Evolutionary conservation across 2,113 vertebrate species (phyloP).

Genomic region (Polypterus senegalus): DNA sequence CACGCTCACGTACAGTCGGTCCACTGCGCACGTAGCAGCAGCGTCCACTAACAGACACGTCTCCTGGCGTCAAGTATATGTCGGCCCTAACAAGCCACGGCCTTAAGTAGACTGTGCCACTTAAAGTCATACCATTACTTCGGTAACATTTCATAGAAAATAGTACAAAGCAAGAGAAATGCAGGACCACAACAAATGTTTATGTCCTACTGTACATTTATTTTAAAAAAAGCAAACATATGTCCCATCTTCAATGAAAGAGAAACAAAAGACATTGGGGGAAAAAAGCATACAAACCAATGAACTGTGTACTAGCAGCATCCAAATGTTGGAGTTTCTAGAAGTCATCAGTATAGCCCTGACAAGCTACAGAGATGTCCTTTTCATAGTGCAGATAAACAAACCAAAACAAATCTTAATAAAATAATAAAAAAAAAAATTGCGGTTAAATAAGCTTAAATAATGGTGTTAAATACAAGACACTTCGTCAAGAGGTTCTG

Average conservation of each 20-base stretch:
- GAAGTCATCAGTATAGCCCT: constrained; percentile 48
- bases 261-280: constrained; percentile 58
- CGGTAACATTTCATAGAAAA: too few relatives aligned
- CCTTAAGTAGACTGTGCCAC: too few relatives aligned
- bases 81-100: too few relatives aligned
- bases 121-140: too few relatives aligned
- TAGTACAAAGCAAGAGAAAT: too few relatives aligned
- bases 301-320: constrained; percentile 79
- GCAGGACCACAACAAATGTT: constrained; percentile 17
- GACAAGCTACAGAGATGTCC: constrained; percentile 59
- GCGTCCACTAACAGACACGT: too few relatives aligned
- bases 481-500: constrained; percentile 78
- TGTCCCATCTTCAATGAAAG: constrained; percentile 73
- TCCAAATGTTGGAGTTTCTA: constrained; percentile 76
- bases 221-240: constrained; percentile 71
- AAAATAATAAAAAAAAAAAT: constrained; percentile 63
- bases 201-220: constrained; percentile 70
- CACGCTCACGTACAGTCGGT: too few relatives aligned
- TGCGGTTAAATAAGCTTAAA: constrained; percentile 97
- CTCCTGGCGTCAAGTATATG: too few relatives aligned
- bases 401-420: constrained; percentile 26
- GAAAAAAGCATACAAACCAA: constrained; percentile 78
- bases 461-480: constrained; percentile 94
- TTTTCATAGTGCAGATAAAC: constrained; percentile 62
- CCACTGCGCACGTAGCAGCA: too few relatives aligned